Conservation (phyloP, 2,113 vertebrate genomes). For the Spermophilus dauricus region DNA sequence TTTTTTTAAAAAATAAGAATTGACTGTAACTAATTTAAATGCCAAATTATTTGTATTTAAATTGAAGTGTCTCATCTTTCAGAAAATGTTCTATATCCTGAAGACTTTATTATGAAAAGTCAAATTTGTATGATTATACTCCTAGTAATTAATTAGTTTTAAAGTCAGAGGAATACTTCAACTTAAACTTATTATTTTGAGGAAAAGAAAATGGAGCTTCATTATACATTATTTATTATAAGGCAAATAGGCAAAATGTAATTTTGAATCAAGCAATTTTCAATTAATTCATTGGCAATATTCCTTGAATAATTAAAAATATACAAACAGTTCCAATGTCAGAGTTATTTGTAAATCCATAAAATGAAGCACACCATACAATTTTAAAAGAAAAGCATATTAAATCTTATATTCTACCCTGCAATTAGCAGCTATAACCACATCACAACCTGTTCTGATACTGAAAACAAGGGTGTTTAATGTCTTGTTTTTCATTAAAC, state of each 20-base stretch:
- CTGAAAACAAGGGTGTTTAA: background rate
- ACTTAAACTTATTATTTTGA: background rate
- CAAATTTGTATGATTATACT: background rate
- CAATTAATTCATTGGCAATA: background rate
- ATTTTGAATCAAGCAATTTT: background rate
- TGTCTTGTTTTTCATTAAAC: background rate
- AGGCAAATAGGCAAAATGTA: background rate
- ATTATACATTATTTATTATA: background rate
- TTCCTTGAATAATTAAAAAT: constrained; percentile 23
- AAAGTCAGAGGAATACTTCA: background rate
- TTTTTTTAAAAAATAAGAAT: too few relatives aligned
- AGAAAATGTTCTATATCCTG: background rate
- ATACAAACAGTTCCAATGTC: too few relatives aligned
- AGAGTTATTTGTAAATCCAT: background rate
- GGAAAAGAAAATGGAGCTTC: background rate
- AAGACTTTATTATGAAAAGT: background rate
- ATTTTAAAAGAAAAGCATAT: background rate
- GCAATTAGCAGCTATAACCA: background rate
- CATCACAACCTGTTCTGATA: too few relatives aligned
- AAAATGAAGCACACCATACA: background rate
- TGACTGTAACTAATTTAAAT: background rate
- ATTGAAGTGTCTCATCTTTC: background rate
- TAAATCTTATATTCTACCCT: background rate
- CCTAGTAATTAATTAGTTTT: background rate
- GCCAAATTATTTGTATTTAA: background rate